phyloP scores from a whole-genome alignment of 2,888 invertebrate genomes.

The Dastarcus helophoroides region DNA sequence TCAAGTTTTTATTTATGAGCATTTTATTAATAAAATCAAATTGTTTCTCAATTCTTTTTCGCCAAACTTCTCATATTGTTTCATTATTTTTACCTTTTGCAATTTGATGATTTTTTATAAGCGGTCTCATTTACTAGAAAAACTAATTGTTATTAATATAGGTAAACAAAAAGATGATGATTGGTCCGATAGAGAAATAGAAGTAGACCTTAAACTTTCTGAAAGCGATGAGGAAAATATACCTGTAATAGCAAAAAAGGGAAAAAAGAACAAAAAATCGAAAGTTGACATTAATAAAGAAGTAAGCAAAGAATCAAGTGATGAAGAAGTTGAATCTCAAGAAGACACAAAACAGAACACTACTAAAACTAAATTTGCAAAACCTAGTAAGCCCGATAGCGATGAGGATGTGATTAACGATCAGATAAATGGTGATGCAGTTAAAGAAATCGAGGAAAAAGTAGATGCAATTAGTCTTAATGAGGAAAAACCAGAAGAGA shows the following conservation, averaged over 20 bases:
- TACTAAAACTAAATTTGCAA: slow-evolving; percentile 7
- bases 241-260: slow-evolving; percentile 30
- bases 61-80: neutral
- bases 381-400: too few species aligned
- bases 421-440: too few species aligned
- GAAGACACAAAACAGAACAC: slow-evolving; percentile 22
- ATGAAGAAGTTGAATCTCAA: slow-evolving; percentile 15
- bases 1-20: too few species aligned
- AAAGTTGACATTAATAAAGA: slow-evolving; percentile 8
- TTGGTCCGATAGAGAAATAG: slow-evolving; percentile 26
- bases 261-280: slow-evolving; percentile 22
- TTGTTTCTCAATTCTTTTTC: too few species aligned
- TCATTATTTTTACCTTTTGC: neutral
- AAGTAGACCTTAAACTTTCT: slow-evolving; percentile 28
- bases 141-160: slow-evolving; percentile 7
- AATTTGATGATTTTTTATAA: neutral
- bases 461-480: slow-evolving; percentile 16
- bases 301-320: slow-evolving; percentile 11
- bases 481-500: slow-evolving; percentile 36
- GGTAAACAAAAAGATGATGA: slow-evolving; percentile 19
- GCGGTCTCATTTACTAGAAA: slow-evolving; percentile 6
- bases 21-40: too few species aligned
- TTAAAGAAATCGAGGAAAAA: slow-evolving; percentile 38
- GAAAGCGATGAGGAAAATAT: slow-evolving; percentile 21
- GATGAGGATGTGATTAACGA: slow-evolving; percentile 11